Conservation (phyloP, 2,113 vertebrate genomes). For the Oreochromis tanganicae region DNA sequence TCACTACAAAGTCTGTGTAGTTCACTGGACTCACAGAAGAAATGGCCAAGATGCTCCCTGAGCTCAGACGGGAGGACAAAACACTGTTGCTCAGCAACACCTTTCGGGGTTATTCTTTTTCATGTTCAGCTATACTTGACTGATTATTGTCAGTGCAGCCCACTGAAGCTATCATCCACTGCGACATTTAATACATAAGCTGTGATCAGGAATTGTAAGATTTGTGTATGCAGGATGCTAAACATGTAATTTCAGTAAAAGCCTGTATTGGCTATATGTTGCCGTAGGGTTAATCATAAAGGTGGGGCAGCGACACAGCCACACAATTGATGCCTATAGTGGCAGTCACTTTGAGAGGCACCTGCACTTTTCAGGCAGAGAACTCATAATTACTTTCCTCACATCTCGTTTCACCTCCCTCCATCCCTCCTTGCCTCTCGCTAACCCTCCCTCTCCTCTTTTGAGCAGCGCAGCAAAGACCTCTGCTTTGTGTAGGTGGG, state of each 20-base stretch:
- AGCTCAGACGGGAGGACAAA: not conserved
- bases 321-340: not conserved
- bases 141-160: not conserved
- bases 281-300: not conserved
- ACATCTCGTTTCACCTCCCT: constrained; percentile 33
- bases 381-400: constrained; percentile 48
- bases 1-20: not conserved
- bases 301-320: not conserved
- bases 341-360: constrained; percentile 27
- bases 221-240: not conserved
- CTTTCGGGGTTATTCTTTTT: not conserved
- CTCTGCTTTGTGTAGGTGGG: constrained; percentile 46
- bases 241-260: not conserved
- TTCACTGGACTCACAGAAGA: not conserved
- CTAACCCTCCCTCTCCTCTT: not conserved
- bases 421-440: not conserved
- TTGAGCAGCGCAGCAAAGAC: constrained; percentile 50
- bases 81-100: constrained; percentile 57
- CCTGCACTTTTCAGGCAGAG: constrained; percentile 57
- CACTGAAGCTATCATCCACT: not conserved
- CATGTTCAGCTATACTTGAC: not conserved
- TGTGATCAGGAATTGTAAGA: not conserved
- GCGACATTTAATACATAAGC: not conserved
- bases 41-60: not conserved
- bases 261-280: not conserved